Percentiles rank a stretch among this genome's conserved stretches.
These are phyloP conservation scores for Sphaeridia pumilis DNA, from an alignment of 2,888 invertebrate species.

Conservation along the genomic window DNA sequence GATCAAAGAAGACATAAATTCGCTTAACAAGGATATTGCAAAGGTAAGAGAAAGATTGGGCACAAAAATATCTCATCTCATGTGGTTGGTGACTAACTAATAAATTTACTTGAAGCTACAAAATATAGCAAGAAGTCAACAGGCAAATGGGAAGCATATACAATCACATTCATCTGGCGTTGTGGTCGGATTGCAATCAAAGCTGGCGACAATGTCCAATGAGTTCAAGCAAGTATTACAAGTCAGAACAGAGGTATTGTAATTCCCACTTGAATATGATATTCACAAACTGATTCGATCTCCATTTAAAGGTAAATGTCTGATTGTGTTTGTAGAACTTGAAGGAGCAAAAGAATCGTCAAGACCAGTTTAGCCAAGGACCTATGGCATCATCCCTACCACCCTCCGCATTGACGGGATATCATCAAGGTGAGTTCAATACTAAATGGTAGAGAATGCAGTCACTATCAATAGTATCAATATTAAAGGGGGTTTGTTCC, in stretches of 20 bases:
- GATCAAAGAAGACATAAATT: slow-evolving; percentile 89
- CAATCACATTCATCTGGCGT: slow-evolving; percentile 86
- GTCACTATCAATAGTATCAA: too few species aligned
- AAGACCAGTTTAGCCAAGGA: slow-evolving; percentile 79
- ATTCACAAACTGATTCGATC: too few species aligned
- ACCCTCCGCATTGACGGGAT: slow-evolving; percentile 48
- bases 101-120: slow-evolving; percentile 24
- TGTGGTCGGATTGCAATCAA: slow-evolving; percentile 81
- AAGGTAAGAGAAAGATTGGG: too few species aligned
- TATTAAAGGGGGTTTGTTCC: too few species aligned
- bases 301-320: too few species aligned
- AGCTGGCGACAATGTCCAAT: slow-evolving; percentile 91
- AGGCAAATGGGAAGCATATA: slow-evolving; percentile 58
- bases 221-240: slow-evolving; percentile 96
- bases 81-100: too few species aligned
- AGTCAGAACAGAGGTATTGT: slow-evolving; percentile 79
- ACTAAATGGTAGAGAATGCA: too few species aligned
- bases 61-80: too few species aligned
- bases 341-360: slow-evolving; percentile 82
- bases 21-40: slow-evolving; percentile 94
- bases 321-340: slow-evolving; percentile 74
- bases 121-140: slow-evolving; percentile 31
- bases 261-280: too few species aligned
- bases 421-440: slow-evolving; percentile 40
- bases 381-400: slow-evolving; percentile 52